Base-by-base conservation (phyloP, 2,797 vertebrate genomes). In the Pseudopleuronectes americanus region DNA sequence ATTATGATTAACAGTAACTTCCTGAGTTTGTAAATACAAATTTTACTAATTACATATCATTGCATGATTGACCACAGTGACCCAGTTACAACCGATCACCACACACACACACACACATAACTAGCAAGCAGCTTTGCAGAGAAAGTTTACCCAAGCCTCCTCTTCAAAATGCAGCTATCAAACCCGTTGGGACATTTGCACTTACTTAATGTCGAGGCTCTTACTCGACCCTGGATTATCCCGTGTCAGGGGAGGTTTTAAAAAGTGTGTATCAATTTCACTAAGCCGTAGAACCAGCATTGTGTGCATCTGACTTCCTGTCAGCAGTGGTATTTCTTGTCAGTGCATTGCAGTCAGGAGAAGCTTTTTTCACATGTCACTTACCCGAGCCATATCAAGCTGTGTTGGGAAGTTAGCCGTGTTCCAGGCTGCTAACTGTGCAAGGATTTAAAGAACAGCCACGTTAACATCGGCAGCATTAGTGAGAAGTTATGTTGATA, bases 251-350 rank as follows among this genome's bases (percentile, higher is more conserved):
- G 75, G 66, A 80, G 75, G 71, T 81, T 86, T 79, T 57, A 82
- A 79, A 84, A 80, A 78, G 78, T 77, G 71, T 70, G 68, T 77
- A 83, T 87, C 87, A 84, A 70, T 87, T 86, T 79, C 68, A 57
- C 60, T 84, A 84, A 86, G 77, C 84, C 69, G 66, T 45, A 61
- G 45, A 75, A 76, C 68, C 51, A 67, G 59, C 54, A 80, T 79
- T 84, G 81, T 85, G 79, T 73, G 47, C 21, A 16, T 73, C 74
- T 83, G 73, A 84, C 84, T 84, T 86, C 62, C 60, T 87, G 85
- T 83, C 83, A 78, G 72, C 54, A 56, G 38, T 67, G 63, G 16
- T 33, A 66, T 76, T 80, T 58, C 80, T 85, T 80, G 84, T 80
- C 66, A 79, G 57, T 41, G 59, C 45, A 47, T 59, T 61, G 66